Evolutionary conservation across 2,888 invertebrate genomes (phyloP), one percentile per base, ranked within the genome.

Genomic region (Dicroscelio sp.): DNA sequence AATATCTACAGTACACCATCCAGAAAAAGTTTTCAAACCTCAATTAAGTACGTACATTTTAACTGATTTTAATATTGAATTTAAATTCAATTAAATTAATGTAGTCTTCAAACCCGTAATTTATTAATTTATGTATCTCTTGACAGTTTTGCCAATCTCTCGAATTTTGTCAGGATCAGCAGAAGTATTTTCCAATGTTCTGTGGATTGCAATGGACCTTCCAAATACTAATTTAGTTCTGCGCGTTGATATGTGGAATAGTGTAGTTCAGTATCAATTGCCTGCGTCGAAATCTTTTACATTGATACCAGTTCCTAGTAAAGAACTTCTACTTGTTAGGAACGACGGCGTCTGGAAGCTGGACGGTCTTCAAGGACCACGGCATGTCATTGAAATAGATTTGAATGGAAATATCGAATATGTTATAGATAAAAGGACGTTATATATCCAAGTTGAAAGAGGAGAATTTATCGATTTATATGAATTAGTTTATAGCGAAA

Each of bases 341-440:
- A 94, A 93, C 6, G 94, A 96, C 65, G 96, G 96, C 20, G 86
- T 96, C 38, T 96, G 96, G 96, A 94, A 93, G 87, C 88, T 96
- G 4, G 94, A 94, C 27, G 95, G 95, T 48, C 90, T 96, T 4
- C 93, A 92, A 0, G 94, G 92, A 17, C 96, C 95, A 0, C 90
- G 90, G 63, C 92, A 92, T 20, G 87, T 95, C 17, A 89, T 94
- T 12, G 75, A 69, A 6, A 86, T 93, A 10, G 30, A 55, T 25
- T 80, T 96, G 76, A 30, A 84, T 69, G 78, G 78, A 43, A 1
- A 43, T 30, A 65, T 80, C 35, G 35, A 67, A n/a, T 23, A 1
- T 23, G 31, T 35, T 80, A 12, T 35, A 63, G 1, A 31, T 31
- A 78, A 63, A 48, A 43, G 3, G 20, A 48, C 12, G 5, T 12